These are phyloP conservation scores for Lasioglossum oenotherae DNA, from an alignment of 2,888 invertebrate species.

Conservation along the genomic window DNA sequence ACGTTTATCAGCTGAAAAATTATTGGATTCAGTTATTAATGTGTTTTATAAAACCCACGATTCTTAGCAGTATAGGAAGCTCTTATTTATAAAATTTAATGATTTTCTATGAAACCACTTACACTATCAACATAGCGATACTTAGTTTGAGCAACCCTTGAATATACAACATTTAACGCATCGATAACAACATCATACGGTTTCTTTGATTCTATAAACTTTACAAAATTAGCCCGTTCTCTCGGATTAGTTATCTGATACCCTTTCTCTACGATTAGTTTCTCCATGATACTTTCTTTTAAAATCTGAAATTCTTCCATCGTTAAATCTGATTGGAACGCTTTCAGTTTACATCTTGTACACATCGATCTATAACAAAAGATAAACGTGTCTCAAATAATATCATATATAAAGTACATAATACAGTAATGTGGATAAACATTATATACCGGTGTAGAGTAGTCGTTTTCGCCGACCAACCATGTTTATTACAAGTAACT, in stretches of 20 bases:
- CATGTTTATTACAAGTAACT: not conserved
- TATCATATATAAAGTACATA: not conserved
- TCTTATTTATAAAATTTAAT: not conserved
- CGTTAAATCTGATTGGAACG: not conserved
- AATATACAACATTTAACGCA: not conserved
- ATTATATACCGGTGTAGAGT: not conserved
- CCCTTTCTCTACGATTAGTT: not conserved
- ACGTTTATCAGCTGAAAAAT: not conserved
- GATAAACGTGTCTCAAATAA: not conserved
- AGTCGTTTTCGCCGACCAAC: not conserved
- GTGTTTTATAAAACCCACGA: not conserved
- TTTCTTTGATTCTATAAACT: not conserved
- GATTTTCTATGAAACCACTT: not conserved
- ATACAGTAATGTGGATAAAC: not conserved
- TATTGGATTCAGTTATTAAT: not conserved
- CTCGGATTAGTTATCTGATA: not conserved
- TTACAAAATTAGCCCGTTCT: not conserved
- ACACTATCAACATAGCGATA: not conserved
- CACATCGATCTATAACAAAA: not conserved
- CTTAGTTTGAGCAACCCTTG: not conserved
- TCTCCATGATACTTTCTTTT: not conserved
- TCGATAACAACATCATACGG: not conserved
- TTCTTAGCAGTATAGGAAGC: not conserved
- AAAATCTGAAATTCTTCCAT: not conserved
- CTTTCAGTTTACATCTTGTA: not conserved